Percentiles rank a stretch among this genome's conserved stretches.
Evolutionary conservation across 2,113 vertebrate species (phyloP).

Genomic region (Laterallus jamaicensis): DNA sequence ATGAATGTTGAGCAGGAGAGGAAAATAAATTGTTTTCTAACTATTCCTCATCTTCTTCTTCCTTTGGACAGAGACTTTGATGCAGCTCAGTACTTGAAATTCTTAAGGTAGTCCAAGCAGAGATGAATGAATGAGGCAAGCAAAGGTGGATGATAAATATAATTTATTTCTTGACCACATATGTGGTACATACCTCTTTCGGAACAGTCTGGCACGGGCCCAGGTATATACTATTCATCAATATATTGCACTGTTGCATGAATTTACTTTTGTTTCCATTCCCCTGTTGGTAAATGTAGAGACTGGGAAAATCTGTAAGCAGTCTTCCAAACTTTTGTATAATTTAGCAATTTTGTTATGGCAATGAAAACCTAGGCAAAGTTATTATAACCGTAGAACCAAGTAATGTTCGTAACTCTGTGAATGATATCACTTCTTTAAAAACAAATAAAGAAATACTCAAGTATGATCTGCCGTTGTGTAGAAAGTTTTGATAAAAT

Average conservation of each 20-base stretch:
- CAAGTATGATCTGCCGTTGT: neutral
- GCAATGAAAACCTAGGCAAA: neutral
- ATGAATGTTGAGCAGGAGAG: neutral
- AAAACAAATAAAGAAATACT: neutral
- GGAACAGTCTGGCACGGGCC: neutral
- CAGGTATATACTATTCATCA: neutral
- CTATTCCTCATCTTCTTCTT: neutral
- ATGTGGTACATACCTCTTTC: neutral
- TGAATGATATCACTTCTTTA: neutral
- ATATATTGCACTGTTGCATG: neutral
- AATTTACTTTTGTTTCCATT: neutral
- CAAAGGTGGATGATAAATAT: slow-evolving; percentile 13
- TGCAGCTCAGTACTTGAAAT: neutral
- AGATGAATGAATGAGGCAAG: neutral
- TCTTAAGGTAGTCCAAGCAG: neutral
- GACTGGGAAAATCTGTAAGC: neutral
- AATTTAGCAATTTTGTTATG: neutral
- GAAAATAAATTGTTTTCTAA: neutral
- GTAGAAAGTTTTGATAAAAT: neutral
- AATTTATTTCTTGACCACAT: slow-evolving; percentile 20
- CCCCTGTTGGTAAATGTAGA: neutral
- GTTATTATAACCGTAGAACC: neutral
- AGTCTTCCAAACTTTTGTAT: neutral
- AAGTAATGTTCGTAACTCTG: neutral
- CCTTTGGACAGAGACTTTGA: neutral